phyloP scores from a whole-genome alignment of 1,140 invertebrate species.

The Habropoda laboriosa region DNA sequence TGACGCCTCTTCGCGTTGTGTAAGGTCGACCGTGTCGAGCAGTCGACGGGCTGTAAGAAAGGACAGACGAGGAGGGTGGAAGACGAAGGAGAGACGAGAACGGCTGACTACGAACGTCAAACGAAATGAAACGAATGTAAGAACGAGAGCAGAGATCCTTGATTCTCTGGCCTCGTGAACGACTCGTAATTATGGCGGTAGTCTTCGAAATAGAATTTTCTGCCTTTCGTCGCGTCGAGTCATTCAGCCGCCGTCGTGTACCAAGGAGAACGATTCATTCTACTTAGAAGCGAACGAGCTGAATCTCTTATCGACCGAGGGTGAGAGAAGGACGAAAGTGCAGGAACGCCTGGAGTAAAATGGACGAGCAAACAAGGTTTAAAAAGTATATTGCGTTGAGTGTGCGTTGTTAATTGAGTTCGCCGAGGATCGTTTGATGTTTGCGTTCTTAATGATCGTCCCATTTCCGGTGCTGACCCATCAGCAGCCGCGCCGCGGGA shows the following conservation, averaged over 20 bases:
- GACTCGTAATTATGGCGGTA: conserved; percentile 38
- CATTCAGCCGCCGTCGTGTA: background rate
- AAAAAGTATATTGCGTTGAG: background rate
- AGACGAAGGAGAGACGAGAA: background rate
- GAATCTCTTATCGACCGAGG: background rate
- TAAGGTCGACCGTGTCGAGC: conserved; percentile 45
- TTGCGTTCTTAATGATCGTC: conserved; percentile 21
- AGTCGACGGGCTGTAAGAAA: background rate
- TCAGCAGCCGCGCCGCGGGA: background rate
- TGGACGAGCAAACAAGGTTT: conserved; percentile 4
- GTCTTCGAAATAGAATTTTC: conserved; percentile 18
- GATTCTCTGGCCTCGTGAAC: background rate
- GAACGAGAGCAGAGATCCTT: background rate
- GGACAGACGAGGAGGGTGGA: background rate
- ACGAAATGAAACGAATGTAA: conserved; percentile 12
- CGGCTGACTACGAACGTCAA: background rate
- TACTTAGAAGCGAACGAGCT: too few relatives aligned
- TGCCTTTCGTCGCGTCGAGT: background rate
- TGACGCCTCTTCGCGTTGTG: conserved; percentile 44
- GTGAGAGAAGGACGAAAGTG: too few relatives aligned
- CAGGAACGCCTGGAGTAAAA: background rate
- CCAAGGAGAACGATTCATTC: conserved; percentile 2
- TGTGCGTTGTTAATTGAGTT: conserved; percentile 18
- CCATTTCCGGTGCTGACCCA: background rate
- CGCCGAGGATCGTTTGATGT: conserved; percentile 7